Percentiles rank a stretch among this genome's conserved stretches.
phyloP scores from a whole-genome alignment of 1,140 invertebrate species.

The Drosophila ironensis region DNA sequence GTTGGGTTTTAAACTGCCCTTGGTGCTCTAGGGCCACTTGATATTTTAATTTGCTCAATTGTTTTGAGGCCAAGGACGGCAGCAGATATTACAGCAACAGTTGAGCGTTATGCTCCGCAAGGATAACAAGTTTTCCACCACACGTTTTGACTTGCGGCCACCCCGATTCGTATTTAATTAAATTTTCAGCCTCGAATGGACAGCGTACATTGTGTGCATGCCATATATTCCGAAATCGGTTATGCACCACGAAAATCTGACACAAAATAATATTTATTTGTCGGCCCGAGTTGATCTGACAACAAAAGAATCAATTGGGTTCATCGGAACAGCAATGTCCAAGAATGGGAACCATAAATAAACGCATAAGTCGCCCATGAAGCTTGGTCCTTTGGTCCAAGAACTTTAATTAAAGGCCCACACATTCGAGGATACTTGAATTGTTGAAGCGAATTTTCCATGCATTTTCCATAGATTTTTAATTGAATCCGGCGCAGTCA shows the following conservation, averaged over 20 bases:
- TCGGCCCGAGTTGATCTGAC: conserved; percentile 48
- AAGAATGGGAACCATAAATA: conserved; percentile 24
- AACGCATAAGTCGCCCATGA: conserved; percentile 20
- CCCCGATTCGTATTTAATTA: conserved; percentile 33
- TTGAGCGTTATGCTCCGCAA: not conserved
- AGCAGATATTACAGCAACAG: conserved; percentile 9
- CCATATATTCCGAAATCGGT: conserved; percentile 27
- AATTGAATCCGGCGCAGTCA: conserved; percentile 42
- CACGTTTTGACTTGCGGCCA: not conserved
- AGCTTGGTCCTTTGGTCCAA: conserved; percentile 10
- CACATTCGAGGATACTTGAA: not conserved
- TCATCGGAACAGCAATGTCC: conserved; percentile 37
- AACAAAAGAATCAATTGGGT: conserved; percentile 56
- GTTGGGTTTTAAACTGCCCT: conserved; percentile 33
- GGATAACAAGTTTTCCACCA: not conserved
- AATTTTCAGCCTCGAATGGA: not conserved
- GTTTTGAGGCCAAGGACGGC: conserved; percentile 9
- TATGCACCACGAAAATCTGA: conserved; percentile 16
- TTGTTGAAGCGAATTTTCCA: not conserved
- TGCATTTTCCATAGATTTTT: conserved; percentile 38
- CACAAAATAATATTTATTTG: conserved; percentile 18
- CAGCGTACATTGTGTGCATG: no score
- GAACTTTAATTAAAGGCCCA: conserved; percentile 32
- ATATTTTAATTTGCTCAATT: conserved; percentile 36
- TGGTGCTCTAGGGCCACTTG: not conserved